phyloP scores from a whole-genome alignment of 2,888 invertebrate species.

The Griposia aprilina region DNA sequence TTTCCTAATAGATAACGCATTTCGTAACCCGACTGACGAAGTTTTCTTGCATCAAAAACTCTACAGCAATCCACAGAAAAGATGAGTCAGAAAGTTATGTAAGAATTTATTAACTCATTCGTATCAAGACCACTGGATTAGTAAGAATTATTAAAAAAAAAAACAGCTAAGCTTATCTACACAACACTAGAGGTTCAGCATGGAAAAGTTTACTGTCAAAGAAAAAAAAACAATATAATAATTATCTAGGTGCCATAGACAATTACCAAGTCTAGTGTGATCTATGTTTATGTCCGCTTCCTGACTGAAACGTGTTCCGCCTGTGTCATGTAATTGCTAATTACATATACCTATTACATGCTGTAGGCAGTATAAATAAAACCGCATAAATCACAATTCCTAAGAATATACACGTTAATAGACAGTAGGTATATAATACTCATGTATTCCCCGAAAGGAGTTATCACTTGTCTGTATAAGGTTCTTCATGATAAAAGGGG shows the following conservation, averaged over 20 bases:
- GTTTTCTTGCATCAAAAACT: constrained; percentile 23
- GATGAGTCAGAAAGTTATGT: constrained; percentile 7
- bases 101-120: background rate
- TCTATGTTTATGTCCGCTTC: constrained; percentile 61
- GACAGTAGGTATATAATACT: background rate
- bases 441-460: background rate
- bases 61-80: constrained; percentile 3
- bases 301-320: constrained; percentile 63
- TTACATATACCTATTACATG: constrained; percentile 32
- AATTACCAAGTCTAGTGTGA: constrained; percentile 55
- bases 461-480: background rate
- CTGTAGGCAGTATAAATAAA: constrained; percentile 28
- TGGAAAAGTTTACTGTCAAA: background rate
- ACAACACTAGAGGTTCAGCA: background rate
- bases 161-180: background rate
- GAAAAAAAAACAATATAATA: constrained; percentile 14
- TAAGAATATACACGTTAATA: constrained; percentile 14
- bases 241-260: constrained; percentile 48
- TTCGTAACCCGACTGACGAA: background rate
- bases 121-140: no score
- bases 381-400: constrained; percentile 29
- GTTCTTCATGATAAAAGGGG: background rate
- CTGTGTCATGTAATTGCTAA: constrained; percentile 60
- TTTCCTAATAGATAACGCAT: constrained; percentile 14
- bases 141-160: background rate